Conservation (phyloP, 2,888 invertebrate species). For the Trissoscelio sp. region DNA sequence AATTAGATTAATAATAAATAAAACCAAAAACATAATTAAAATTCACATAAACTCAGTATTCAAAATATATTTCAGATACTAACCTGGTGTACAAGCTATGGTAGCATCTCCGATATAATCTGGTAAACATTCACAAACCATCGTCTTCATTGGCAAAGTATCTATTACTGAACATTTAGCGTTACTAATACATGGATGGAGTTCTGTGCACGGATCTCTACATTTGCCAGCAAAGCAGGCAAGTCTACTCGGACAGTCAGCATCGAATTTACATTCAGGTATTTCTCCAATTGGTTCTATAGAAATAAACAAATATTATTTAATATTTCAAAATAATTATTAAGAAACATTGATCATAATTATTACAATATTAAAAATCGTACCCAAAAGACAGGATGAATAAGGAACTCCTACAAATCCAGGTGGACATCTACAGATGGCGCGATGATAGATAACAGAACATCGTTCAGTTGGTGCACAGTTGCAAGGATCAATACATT, state of each 20-base stretch:
- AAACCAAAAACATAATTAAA: no score
- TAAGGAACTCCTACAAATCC: constrained; percentile 92
- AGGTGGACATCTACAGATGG: constrained; percentile 92
- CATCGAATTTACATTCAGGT: constrained; percentile 90
- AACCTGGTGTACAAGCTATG: constrained; percentile 91
- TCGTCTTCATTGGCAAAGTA: constrained; percentile 93
- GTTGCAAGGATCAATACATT: constrained; percentile 93
- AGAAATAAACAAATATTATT: constrained; percentile 45
- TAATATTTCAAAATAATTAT: no score
- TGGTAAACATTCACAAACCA: constrained; percentile 93
- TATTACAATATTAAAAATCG: constrained; percentile 67
- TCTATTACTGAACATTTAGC: constrained; percentile 94
- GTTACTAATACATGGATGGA: constrained; percentile 91
- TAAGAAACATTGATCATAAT: not conserved
- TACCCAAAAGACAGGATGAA: constrained; percentile 87
- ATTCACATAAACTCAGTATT: no score
- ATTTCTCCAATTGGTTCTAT: constrained; percentile 84
- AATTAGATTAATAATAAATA: no score
- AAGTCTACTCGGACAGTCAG: constrained; percentile 92
- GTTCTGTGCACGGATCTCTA: constrained; percentile 91
- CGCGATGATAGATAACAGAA: constrained; percentile 89
- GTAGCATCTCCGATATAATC: constrained; percentile 95
- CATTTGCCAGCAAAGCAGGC: constrained; percentile 93
- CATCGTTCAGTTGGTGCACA: constrained; percentile 92
- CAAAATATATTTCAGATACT: no score